Conservation (phyloP, 2,888 invertebrate genomes). For the Conomelus anceps region DNA sequence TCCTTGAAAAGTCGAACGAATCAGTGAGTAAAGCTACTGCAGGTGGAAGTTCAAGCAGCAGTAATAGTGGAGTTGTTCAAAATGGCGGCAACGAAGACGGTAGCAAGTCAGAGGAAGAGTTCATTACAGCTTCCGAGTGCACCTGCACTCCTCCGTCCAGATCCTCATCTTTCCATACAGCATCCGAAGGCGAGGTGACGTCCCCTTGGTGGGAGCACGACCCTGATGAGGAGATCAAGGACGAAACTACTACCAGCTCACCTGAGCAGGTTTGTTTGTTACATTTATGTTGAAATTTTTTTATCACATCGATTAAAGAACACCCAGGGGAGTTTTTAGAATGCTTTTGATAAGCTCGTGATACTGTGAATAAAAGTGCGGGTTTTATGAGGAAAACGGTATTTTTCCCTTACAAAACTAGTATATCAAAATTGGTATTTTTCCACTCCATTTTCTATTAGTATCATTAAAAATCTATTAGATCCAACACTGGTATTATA, state of each 20-base stretch:
- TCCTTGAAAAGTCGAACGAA: background rate
- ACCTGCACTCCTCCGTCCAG: conserved; percentile 56
- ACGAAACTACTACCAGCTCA: background rate
- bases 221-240: background rate
- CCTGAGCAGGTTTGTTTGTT: background rate
- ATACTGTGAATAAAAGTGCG: too few relatives aligned
- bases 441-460: too few relatives aligned
- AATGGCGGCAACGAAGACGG: conserved; percentile 24
- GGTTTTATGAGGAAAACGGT: too few relatives aligned
- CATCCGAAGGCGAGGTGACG: conserved; percentile 56
- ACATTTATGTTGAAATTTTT: background rate
- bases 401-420: too few relatives aligned
- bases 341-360: too few relatives aligned
- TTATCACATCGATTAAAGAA: background rate
- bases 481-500: too few relatives aligned
- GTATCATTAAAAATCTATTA: too few relatives aligned
- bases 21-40: background rate
- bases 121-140: conserved; percentile 61
- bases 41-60: background rate
- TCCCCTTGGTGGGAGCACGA: conserved; percentile 52
- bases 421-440: too few relatives aligned
- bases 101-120: conserved; percentile 52
- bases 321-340: too few relatives aligned
- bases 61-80: background rate
- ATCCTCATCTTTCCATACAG: conserved; percentile 62